Evolutionary conservation across 2,888 invertebrate species (phyloP), one percentile per base, ranked within the genome.

Genomic region (Aradus depressus): DNA sequence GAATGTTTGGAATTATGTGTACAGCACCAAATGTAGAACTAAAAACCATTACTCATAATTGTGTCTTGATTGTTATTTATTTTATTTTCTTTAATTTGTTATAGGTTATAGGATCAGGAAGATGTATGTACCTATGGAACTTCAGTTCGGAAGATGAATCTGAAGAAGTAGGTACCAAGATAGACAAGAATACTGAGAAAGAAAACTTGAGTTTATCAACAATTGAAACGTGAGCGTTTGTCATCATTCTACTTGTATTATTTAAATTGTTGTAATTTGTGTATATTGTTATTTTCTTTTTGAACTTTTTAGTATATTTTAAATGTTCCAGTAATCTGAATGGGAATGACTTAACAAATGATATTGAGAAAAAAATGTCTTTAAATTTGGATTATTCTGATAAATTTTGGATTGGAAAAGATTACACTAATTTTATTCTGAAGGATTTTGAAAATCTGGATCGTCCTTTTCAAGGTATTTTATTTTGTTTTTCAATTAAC

Each of bases 371-470:
- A 31, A 31, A n/a, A 31, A 31, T 31, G 8, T 31, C 31, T 8
- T 25, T 45, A 12, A 37, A 45, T 25, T 23, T 45, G 1, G 25
- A 16, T 2, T 45, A 26, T 32, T 45, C 23, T 45, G 45, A 45
- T 6, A 92, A 92, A 64, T 71, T 88, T 47, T 96, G 95, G 95
- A 80, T 91, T 42, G 95, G 95, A 52, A 96, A 96, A 68, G 95
- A 96, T 66, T 96, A 96, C 64, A 83, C 84, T 1, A 96, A 96
- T 70, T 95, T 95, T 66, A 95, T 96, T 57, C 84, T 89, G 54
- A 92, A 93, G 67, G 96, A 96, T 70, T 92, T 95, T 67, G 81
- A 79, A 55, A 84, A 89, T 68, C 75, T 95, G 55, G 87, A 93
- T 64, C 77, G 83, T 60, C 95, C 95, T 0, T 90, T 84, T 72